Evolutionary conservation across 2,113 vertebrate species (phyloP).

Genomic region (Tautogolabrus adspersus): DNA sequence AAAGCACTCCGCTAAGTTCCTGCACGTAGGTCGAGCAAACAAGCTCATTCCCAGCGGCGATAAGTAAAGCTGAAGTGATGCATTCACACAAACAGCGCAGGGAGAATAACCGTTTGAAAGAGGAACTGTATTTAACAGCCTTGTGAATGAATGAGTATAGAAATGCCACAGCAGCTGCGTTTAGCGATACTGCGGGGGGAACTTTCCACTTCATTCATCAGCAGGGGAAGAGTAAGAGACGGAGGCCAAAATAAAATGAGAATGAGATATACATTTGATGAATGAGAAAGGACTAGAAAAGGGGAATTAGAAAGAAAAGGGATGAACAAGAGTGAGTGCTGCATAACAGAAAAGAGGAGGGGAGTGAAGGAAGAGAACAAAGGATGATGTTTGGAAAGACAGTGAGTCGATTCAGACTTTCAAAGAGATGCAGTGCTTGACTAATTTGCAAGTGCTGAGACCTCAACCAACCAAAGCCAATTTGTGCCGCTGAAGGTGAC

Average conservation of each 20-base stretch:
- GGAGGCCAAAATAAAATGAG: slow-evolving; percentile 32
- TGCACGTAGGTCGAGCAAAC: slow-evolving; percentile 41
- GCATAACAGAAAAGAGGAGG: slow-evolving; percentile 1
- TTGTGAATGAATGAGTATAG: slow-evolving; percentile 42
- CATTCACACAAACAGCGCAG: slow-evolving; percentile 28
- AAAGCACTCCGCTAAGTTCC: slow-evolving; percentile 49
- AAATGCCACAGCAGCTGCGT: slow-evolving; percentile 59
- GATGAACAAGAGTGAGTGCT: slow-evolving; percentile 25
- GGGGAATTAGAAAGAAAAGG: slow-evolving; percentile 22
- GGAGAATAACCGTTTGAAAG: slow-evolving; percentile 26
- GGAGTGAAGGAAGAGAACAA: slow-evolving; percentile 26
- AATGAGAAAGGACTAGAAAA: slow-evolving; percentile 20
- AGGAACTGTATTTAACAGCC: slow-evolving; percentile 45
- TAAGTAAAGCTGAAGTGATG: slow-evolving; percentile 44
- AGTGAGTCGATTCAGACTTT: slow-evolving; percentile 53
- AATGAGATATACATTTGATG: slow-evolving; percentile 47
- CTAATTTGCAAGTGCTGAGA: slow-evolving; percentile 69
- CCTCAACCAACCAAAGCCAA: slow-evolving; percentile 68
- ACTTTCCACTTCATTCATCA: slow-evolving; percentile 58
- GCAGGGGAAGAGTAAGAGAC: slow-evolving; percentile 24
- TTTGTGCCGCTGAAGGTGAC: slow-evolving; percentile 74
- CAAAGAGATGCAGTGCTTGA: slow-evolving; percentile 62
- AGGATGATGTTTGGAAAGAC: slow-evolving; percentile 35
- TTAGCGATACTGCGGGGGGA: slow-evolving; percentile 46
- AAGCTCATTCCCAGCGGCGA: slow-evolving; percentile 34